phyloP scores from a whole-genome alignment of 2,888 invertebrate species.

The Drosophila subsilvestris region DNA sequence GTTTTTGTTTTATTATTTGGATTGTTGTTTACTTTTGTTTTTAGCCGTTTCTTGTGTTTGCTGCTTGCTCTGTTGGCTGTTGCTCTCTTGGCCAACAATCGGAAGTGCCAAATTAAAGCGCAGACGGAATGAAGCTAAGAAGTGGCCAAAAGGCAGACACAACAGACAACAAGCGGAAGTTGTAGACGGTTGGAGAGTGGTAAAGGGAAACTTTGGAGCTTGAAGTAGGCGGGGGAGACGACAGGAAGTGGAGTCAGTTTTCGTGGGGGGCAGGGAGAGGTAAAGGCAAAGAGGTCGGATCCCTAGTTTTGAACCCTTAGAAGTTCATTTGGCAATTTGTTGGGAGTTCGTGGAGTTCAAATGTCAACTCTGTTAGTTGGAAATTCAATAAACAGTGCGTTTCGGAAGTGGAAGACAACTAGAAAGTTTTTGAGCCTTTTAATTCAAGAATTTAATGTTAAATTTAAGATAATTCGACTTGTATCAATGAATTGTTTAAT shows the following conservation, averaged over 20 bases:
- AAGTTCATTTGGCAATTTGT: slow-evolving; percentile 38
- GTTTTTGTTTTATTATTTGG: slow-evolving; percentile 1
- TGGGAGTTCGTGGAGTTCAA: slow-evolving; percentile 1
- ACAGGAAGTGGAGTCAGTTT: slow-evolving; percentile 22
- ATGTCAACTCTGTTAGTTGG: slow-evolving; percentile 8
- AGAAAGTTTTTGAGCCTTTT: too few relatives aligned
- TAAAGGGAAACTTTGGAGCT: background rate
- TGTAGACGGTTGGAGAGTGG: slow-evolving; percentile 6
- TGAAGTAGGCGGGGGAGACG: background rate
- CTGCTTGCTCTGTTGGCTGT: slow-evolving; percentile 8
- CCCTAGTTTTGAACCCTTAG: slow-evolving; percentile 32
- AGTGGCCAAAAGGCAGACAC: slow-evolving; percentile 34
- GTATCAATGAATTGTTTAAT: too few relatives aligned
- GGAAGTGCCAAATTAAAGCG: slow-evolving; percentile 75
- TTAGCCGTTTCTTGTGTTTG: slow-evolving; percentile 22
- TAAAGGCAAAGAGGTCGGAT: slow-evolving; percentile 8
- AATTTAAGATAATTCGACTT: too few relatives aligned
- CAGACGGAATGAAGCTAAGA: slow-evolving; percentile 50
- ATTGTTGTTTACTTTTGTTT: slow-evolving; percentile 36
- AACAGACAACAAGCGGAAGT: slow-evolving; percentile 32
- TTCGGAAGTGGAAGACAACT: background rate
- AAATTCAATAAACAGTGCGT: background rate
- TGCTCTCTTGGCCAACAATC: slow-evolving; percentile 66
- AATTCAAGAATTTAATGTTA: too few relatives aligned
- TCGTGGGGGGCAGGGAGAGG: background rate